Evolutionary conservation across 2,113 vertebrate species (phyloP).

Genomic region (Serilophus lunatus): DNA sequence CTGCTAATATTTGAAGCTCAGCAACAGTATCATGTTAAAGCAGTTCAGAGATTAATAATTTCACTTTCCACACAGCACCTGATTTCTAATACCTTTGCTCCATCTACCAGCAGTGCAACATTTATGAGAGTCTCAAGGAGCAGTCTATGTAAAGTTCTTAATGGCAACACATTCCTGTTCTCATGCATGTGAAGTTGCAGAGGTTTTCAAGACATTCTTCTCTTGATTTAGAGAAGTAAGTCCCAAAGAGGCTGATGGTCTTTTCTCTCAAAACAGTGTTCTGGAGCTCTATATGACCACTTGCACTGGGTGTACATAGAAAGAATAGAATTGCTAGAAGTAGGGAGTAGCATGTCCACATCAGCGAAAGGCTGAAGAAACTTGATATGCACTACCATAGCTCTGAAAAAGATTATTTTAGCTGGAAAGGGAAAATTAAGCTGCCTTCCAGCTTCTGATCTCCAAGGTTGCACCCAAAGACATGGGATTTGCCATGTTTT

Average conservation of each 20-base stretch:
- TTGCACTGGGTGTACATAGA: background rate
- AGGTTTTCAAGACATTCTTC: background rate
- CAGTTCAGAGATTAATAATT: background rate
- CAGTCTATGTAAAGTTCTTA: background rate
- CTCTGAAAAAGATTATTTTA: background rate
- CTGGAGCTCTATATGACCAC: background rate
- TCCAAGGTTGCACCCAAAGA: background rate
- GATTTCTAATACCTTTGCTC: background rate
- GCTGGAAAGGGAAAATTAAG: background rate
- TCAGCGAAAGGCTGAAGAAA: background rate
- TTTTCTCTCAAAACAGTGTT: background rate
- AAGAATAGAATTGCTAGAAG: background rate
- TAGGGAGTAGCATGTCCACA: background rate
- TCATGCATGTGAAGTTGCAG: background rate
- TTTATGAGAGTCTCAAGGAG: background rate
- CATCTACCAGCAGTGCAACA: fast-evolving
- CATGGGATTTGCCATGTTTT: background rate
- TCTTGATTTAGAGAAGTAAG: background rate
- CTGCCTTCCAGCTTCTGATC: background rate
- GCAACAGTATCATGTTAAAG: background rate
- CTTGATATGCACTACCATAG: background rate
- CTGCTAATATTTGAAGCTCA: background rate
- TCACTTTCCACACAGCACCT: background rate
- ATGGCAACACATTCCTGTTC: background rate
- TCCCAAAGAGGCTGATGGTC: background rate